These are phyloP conservation scores for Limanda limanda DNA, from an alignment of 2,113 vertebrate genomes.

Conservation along the genomic window DNA sequence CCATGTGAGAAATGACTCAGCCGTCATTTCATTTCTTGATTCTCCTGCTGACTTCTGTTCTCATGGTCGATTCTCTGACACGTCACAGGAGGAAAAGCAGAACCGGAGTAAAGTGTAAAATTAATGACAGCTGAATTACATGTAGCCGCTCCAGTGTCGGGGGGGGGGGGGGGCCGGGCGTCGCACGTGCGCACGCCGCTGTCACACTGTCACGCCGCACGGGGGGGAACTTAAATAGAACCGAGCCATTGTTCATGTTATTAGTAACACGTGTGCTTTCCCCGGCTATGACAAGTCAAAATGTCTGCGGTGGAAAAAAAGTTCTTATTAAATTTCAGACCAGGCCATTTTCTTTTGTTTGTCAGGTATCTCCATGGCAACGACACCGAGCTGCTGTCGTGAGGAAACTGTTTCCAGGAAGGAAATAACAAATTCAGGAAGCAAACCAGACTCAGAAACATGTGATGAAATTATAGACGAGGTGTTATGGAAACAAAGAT, in stretches of 20 bases:
- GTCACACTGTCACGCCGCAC: neutral
- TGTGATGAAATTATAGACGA: neutral
- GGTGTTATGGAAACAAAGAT: neutral
- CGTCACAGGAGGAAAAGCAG: neutral
- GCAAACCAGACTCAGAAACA: neutral
- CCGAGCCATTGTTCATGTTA: neutral
- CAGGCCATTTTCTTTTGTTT: neutral
- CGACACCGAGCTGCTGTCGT: neutral
- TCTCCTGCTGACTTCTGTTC: neutral
- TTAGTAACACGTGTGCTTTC: slow-evolving; percentile 1
- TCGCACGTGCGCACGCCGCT: neutral
- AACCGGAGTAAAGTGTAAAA: neutral
- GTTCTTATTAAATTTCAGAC: neutral
- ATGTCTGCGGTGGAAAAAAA: neutral
- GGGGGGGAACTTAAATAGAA: slow-evolving; percentile 1
- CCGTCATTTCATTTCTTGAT: neutral
- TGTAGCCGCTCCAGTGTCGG: neutral
- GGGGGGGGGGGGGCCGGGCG: neutral
- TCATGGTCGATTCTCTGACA: neutral
- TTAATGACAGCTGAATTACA: slow-evolving; percentile 14
- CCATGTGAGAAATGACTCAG: no score
- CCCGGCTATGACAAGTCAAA: slow-evolving; percentile 6
- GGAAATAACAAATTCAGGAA: no score
- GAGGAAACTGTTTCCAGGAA: neutral
- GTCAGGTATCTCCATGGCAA: neutral